A percentile compares a stretch with the other conserved stretches of the same genome.
These are phyloP conservation scores for Lomographa bimaculata DNA, from an alignment of 2,888 invertebrate genomes.

Conservation along the genomic window DNA sequence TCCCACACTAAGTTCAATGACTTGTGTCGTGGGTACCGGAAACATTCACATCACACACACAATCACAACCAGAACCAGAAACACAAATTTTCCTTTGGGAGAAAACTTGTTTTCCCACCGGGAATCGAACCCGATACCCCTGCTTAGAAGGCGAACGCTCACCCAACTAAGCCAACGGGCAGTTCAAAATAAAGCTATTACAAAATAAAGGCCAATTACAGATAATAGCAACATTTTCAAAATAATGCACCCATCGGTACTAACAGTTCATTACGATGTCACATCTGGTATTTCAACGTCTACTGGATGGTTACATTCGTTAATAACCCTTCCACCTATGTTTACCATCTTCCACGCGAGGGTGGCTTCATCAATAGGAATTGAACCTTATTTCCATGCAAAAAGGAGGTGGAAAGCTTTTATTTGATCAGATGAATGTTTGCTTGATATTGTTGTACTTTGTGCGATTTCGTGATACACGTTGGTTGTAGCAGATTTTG, in stretches of 20 bases:
- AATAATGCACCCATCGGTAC: conserved; percentile 26
- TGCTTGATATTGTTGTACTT: conserved; percentile 29
- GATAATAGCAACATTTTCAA: conserved; percentile 4
- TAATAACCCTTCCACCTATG: conserved; percentile 27
- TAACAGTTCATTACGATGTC: conserved; percentile 40
- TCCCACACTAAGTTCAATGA: too few species aligned
- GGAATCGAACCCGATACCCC: too few species aligned
- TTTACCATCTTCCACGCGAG: conserved; percentile 8
- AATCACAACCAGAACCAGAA: too few species aligned
- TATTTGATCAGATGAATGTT: conserved; percentile 21
- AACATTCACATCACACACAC: too few species aligned
- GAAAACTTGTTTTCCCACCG: too few species aligned
- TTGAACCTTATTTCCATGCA: conserved; percentile 6
- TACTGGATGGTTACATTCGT: conserved; percentile 32
- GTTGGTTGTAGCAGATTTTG: conserved; percentile 60
- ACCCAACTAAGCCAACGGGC: too few species aligned
- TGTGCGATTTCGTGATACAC: conserved; percentile 54
- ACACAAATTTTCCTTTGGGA: too few species aligned
- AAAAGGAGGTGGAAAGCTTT: neutral
- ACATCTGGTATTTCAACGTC: conserved; percentile 41
- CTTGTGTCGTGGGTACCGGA: too few species aligned
- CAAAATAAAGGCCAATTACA: neutral
- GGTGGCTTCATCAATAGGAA: conserved; percentile 1
- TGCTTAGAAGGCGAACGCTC: too few species aligned
- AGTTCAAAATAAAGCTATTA: too few species aligned